A percentile compares a stretch with the other conserved stretches of the same genome.
Conservation (phyloP, 2,888 invertebrate genomes). For the Glyphotaelius pellucidus region DNA sequence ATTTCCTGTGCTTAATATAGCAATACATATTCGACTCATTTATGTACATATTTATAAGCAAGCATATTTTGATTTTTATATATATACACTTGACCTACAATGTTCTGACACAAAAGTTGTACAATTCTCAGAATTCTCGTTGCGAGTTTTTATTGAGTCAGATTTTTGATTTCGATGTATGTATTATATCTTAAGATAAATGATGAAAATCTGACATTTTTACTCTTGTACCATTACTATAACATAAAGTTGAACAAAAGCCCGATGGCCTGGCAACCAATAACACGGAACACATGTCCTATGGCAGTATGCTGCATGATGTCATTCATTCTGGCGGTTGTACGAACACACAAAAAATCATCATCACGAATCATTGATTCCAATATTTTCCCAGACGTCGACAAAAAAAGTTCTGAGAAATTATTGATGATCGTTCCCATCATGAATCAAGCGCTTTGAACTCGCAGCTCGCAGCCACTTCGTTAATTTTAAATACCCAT, state of each 20-base stretch:
- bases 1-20: too few species aligned
- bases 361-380: constrained; percentile 2
- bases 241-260: not conserved
- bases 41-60: too few species aligned
- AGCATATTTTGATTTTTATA: too few species aligned
- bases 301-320: not conserved
- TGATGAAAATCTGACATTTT: not conserved
- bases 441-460: not conserved
- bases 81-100: not conserved
- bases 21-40: too few species aligned
- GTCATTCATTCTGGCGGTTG: not conserved
- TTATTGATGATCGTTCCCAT: not conserved
- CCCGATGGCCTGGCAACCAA: not conserved
- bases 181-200: not conserved
- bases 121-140: not conserved
- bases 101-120: not conserved
- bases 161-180: not conserved
- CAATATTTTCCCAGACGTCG: not conserved
- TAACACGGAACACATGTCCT: not conserved
- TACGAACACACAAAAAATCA: not conserved
- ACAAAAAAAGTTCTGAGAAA: not conserved
- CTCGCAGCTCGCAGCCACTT: not conserved
- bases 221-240: not conserved
- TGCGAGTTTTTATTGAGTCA: not conserved
- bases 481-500: not conserved